A percentile compares a stretch with the other conserved stretches of the same genome.
These are phyloP conservation scores for Penaeus chinensis DNA, from an alignment of 1,140 invertebrate species.

Conservation along the genomic window DNA sequence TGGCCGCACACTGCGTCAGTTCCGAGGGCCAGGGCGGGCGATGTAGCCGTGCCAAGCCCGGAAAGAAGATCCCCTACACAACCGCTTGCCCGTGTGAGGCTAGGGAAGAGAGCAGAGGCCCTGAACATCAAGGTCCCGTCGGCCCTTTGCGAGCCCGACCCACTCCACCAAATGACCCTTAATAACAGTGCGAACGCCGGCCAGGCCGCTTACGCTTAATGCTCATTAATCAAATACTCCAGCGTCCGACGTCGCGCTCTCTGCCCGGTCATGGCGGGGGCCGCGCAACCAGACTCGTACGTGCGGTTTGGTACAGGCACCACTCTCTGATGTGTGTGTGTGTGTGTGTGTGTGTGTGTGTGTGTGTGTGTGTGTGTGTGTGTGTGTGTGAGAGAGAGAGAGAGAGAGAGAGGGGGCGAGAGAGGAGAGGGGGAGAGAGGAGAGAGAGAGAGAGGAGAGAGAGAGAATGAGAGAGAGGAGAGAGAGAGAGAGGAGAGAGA, in stretches of 20 bases:
- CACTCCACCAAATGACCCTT: slow-evolving; percentile 31
- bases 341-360: too few relatives aligned
- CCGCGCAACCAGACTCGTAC: too few relatives aligned
- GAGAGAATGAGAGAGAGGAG: background rate
- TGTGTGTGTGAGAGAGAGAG: too few relatives aligned
- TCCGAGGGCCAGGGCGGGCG: too few relatives aligned
- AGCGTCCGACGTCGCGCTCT: too few relatives aligned
- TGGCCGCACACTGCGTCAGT: too few relatives aligned
- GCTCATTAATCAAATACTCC: slow-evolving; percentile 38
- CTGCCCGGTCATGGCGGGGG: too few relatives aligned
- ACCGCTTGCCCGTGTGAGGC: background rate
- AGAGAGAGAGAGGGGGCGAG: slow-evolving; percentile 13
- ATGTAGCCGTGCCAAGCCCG: too few relatives aligned
- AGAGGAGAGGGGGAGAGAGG: background rate
- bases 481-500: slow-evolving; percentile 10
- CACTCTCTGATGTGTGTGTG: too few relatives aligned
- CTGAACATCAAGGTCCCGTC: background rate
- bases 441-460: background rate
- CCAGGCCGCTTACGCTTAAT: slow-evolving; percentile 40
- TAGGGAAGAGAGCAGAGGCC: background rate
- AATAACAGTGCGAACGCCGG: slow-evolving; percentile 38
- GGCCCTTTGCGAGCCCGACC: background rate
- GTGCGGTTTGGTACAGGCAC: too few relatives aligned
- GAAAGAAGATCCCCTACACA: too few relatives aligned
- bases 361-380: too few relatives aligned